Conservation (phyloP, 1,140 invertebrate genomes). For the Cotesia vestalis region DNA sequence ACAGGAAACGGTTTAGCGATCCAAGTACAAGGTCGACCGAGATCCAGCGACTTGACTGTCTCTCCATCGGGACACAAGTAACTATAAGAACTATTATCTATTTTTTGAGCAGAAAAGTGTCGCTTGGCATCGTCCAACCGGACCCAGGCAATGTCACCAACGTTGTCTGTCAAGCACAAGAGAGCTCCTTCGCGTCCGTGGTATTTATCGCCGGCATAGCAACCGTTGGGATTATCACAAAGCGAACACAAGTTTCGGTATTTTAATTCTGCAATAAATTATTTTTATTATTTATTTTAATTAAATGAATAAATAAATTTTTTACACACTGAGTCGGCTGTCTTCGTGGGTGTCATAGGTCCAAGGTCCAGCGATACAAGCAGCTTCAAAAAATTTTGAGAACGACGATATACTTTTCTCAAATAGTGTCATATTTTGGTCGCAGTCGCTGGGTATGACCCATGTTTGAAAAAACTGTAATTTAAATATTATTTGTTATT, state of each 20-base stretch:
- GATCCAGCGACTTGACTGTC: conserved; percentile 69
- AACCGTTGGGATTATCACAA: conserved; percentile 71
- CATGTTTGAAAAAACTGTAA: conserved; percentile 77
- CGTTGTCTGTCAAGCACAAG: conserved; percentile 78
- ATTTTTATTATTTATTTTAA: neutral
- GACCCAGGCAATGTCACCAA: conserved; percentile 84
- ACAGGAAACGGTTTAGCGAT: conserved; percentile 80
- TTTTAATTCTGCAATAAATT: conserved; percentile 7
- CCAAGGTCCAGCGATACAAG: conserved; percentile 86
- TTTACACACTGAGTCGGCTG: conserved; percentile 73
- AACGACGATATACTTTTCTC: conserved; percentile 78
- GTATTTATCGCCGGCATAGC: conserved; percentile 78
- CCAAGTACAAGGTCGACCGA: conserved; percentile 76
- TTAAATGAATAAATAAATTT: neutral
- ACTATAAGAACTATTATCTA: conserved; percentile 62
- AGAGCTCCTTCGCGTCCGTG: conserved; percentile 82
- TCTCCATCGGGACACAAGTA: conserved; percentile 84
- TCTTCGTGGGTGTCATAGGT: conserved; percentile 74
- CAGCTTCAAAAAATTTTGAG: conserved; percentile 75
- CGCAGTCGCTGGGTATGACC: conserved; percentile 73
- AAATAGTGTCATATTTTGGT: conserved; percentile 71
- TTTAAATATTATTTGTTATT: neutral
- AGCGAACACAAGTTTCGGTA: conserved; percentile 77
- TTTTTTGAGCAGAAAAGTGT: conserved; percentile 69
- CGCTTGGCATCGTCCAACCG: conserved; percentile 71